Base-by-base conservation (phyloP, 2,888 invertebrate genomes). In the Operophtera brumata region DNA sequence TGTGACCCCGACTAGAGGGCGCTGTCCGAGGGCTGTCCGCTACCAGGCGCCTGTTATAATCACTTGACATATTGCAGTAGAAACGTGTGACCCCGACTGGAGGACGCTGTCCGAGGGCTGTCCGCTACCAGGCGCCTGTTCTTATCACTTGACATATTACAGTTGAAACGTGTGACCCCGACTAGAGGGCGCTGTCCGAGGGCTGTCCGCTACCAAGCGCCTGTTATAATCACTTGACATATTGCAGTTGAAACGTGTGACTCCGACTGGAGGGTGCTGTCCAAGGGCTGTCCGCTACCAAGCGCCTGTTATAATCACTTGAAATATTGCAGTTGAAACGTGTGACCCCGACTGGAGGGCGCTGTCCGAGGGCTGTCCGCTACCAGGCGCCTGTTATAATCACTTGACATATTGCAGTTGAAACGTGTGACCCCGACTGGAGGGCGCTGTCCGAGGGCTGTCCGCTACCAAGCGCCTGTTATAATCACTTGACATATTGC, bases 301-400 rank as follows among this genome's bases (percentile, higher is more conserved):
- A 2, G 7, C 8, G 7, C 30, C 30, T 30, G 20, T 2, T 4
- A 20, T 4, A 20, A 20, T 20, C 20, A 20, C 20, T 20, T 20
- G 20, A 20, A n/a, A 50, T 44, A 50, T 50, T 44, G 50, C 43
- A 36, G 28, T 6, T 11, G 50, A 10, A 20, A 44, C 12, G 36
- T 42, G 34, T 30, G 28, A 20, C 39, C 39, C 32, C 26, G 35
- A 2, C 42, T 13, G 30, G 8, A 7, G 9, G 30, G 8, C 28
- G 30, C 30, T 7, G 30, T 9, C 30, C 30, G 2, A 30, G 9
- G 7, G 30, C 5, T 30, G 30, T 30, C 3, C 30, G 6, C 5
- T 30, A 9, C 7, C 30, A 30, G 9, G 7, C 8, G 7, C 30
- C 30, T 30, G 20, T 2, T 4, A 20, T 4, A 20, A 20, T 20